Conservation (phyloP, 2,888 invertebrate species). For the Seladonia tumulorum region DNA sequence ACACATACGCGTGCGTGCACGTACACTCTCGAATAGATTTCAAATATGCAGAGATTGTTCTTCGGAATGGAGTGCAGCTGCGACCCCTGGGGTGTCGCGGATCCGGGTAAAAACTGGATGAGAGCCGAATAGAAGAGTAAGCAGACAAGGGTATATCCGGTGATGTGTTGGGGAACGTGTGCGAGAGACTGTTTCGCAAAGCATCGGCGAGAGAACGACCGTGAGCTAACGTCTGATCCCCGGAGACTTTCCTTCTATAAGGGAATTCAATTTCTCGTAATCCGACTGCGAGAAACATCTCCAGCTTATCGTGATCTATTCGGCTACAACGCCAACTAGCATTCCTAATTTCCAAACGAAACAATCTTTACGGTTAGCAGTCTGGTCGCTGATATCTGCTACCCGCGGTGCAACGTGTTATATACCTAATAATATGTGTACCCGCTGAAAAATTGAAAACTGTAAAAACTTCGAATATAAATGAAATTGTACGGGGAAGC, state of each 20-base stretch:
- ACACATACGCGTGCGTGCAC: not conserved
- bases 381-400: not conserved
- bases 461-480: not conserved
- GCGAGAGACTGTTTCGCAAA: slow-evolving; percentile 54
- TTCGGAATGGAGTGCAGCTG: slow-evolving; percentile 79
- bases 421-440: not conserved
- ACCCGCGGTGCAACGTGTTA: not conserved
- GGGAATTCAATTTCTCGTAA: slow-evolving; percentile 64
- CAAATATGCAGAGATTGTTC: slow-evolving; percentile 82
- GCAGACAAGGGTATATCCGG: slow-evolving; percentile 56
- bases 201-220: slow-evolving; percentile 42
- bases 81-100: slow-evolving; percentile 74
- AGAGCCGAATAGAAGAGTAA: slow-evolving; percentile 55
- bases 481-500: not conserved
- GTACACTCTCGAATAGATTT: slow-evolving; percentile 75
- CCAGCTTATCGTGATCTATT: slow-evolving; percentile 49
- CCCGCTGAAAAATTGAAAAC: not conserved
- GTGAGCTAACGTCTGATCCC: slow-evolving; percentile 55
- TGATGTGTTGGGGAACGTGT: slow-evolving; percentile 55
- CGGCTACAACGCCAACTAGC: slow-evolving; percentile 17
- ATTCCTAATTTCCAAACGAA: slow-evolving; percentile 36
- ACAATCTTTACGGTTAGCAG: not conserved
- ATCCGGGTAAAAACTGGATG: slow-evolving; percentile 73
- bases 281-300: slow-evolving; percentile 52
- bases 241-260: slow-evolving; percentile 50